phyloP scores from a whole-genome alignment of 2,888 invertebrate genomes.

The Himalopsyche kuldschensis region DNA sequence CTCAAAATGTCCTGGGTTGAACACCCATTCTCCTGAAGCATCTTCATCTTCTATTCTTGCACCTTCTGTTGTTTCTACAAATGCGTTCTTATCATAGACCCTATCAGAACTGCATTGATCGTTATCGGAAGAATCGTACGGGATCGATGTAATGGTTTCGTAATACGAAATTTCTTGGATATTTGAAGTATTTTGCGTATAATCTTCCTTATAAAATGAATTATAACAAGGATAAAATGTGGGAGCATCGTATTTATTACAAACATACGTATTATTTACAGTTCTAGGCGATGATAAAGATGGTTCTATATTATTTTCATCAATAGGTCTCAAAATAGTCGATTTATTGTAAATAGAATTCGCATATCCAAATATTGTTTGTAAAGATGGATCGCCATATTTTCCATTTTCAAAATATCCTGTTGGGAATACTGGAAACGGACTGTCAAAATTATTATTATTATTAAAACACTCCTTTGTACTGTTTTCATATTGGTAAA shows the following conservation, averaged over 20 bases:
- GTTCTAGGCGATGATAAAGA: not conserved
- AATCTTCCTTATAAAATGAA: slow-evolving; percentile 27
- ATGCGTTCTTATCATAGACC: not conserved
- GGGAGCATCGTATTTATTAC: slow-evolving; percentile 19
- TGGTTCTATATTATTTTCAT: slow-evolving; percentile 6
- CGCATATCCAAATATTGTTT: slow-evolving; percentile 28
- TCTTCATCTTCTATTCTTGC: not conserved
- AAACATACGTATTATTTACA: slow-evolving; percentile 4
- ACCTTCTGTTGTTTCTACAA: not conserved
- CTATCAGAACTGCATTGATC: slow-evolving; percentile 21
- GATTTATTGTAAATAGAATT: slow-evolving; percentile 29
- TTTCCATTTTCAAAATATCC: slow-evolving; percentile 14
- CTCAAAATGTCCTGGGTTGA: not conserved
- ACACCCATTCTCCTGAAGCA: not conserved
- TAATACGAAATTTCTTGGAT: not conserved
- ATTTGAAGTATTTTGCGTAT: slow-evolving; percentile 8
- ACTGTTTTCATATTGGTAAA: slow-evolving; percentile 8
- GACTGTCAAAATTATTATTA: not conserved
- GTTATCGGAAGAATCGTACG: slow-evolving; percentile 14
- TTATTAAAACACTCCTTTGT: slow-evolving; percentile 7
- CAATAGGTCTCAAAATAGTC: slow-evolving; percentile 12
- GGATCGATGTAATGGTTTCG: not conserved
- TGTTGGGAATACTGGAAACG: not conserved
- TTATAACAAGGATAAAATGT: slow-evolving; percentile 30
- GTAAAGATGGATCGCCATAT: slow-evolving; percentile 16